Percentiles rank a stretch among this genome's conserved stretches.
These are phyloP conservation scores for Ichneumoninae sp. DNA, from an alignment of 2,888 invertebrate species.

Conservation along the genomic window DNA sequence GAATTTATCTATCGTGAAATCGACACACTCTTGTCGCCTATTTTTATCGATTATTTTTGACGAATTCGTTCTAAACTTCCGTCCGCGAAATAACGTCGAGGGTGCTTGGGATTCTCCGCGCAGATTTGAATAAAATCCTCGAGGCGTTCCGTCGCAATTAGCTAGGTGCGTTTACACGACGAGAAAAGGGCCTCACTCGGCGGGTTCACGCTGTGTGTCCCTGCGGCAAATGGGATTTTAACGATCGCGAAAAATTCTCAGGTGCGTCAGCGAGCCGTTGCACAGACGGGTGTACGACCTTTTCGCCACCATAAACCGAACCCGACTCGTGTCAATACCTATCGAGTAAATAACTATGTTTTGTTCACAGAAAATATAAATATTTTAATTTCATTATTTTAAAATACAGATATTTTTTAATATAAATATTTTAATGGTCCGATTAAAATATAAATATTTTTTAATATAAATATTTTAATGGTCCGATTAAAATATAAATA, in stretches of 20 bases:
- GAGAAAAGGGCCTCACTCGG: constrained; percentile 14
- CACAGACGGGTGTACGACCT: neutral
- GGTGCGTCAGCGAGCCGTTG: constrained; percentile 26
- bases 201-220: constrained; percentile 5
- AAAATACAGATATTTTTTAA: neutral
- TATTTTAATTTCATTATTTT: too few species aligned
- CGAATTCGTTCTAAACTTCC: constrained; percentile 15
- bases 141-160: constrained; percentile 30
- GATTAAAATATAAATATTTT: neutral
- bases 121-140: constrained; percentile 13
- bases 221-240: constrained; percentile 52
- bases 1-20: constrained; percentile 33
- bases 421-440: too few species aligned
- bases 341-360: neutral
- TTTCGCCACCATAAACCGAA: neutral
- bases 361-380: neutral
- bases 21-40: constrained; percentile 22
- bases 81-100: neutral
- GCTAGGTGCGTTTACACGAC: constrained; percentile 9
- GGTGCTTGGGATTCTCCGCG: neutral
- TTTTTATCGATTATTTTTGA: constrained; percentile 49
- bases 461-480: too few species aligned
- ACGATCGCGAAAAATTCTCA: constrained; percentile 44
- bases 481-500: neutral
- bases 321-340: neutral